Percentiles rank a stretch among this genome's conserved stretches.
These are phyloP conservation scores for Dasysyrphus albostriatus DNA, from an alignment of 2,888 invertebrate species.

Conservation along the genomic window DNA sequence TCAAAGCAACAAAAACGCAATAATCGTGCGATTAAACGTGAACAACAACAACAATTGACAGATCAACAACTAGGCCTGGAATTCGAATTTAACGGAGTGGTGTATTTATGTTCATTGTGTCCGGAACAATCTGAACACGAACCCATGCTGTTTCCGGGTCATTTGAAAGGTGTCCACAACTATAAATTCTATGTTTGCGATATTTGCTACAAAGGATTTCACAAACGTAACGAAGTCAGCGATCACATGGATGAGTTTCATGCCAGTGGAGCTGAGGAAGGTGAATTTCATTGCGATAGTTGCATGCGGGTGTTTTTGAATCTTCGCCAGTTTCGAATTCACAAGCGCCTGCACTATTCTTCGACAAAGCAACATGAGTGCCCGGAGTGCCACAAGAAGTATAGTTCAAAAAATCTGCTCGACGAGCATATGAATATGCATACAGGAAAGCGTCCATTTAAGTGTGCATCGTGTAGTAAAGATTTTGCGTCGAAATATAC, in stretches of 20 bases:
- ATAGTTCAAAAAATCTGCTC: slow-evolving; percentile 88
- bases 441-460: slow-evolving; percentile 88
- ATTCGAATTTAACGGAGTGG: slow-evolving; percentile 81
- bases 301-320: slow-evolving; percentile 87
- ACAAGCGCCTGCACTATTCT: slow-evolving; percentile 87
- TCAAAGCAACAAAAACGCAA: slow-evolving; percentile 42
- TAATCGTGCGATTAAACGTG: slow-evolving; percentile 46
- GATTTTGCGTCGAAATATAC: slow-evolving; percentile 92
- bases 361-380: slow-evolving; percentile 88
- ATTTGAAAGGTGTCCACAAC: slow-evolving; percentile 87
- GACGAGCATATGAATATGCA: slow-evolving; percentile 90
- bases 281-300: slow-evolving; percentile 87
- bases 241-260: slow-evolving; percentile 88
- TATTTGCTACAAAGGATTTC: slow-evolving; percentile 88
- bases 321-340: slow-evolving; percentile 86
- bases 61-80: slow-evolving; percentile 16
- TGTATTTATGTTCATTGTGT: slow-evolving; percentile 84
- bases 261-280: slow-evolving; percentile 85
- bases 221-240: slow-evolving; percentile 86
- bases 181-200: slow-evolving; percentile 89
- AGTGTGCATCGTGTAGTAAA: slow-evolving; percentile 88
- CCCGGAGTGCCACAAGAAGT: slow-evolving; percentile 87
- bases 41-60: slow-evolving; percentile 26
- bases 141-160: slow-evolving; percentile 86
- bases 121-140: slow-evolving; percentile 83